phyloP scores from a whole-genome alignment of 1,140 invertebrate species.

The Drosophila aff. region DNA sequence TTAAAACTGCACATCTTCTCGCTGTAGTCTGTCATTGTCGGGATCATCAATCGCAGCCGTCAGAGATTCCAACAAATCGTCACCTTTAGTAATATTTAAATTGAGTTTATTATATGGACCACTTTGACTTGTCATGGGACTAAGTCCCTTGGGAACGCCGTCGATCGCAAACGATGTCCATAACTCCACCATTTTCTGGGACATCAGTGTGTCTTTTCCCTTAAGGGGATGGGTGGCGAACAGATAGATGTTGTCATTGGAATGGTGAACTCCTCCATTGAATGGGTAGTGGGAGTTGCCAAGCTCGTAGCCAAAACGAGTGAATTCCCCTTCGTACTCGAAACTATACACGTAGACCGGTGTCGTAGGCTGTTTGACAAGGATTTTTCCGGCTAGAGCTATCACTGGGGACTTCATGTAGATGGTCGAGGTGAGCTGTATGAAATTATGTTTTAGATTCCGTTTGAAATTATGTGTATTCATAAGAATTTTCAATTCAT shows the following conservation, averaged over 20 bases:
- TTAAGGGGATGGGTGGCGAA: slow-evolving; percentile 76
- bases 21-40: slow-evolving; percentile 55
- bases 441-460: neutral
- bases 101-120: slow-evolving; percentile 78
- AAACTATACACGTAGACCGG: slow-evolving; percentile 79
- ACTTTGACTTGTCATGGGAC: slow-evolving; percentile 46
- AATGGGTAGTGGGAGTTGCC: slow-evolving; percentile 83
- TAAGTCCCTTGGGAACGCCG: slow-evolving; percentile 58
- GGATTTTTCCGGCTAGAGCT: slow-evolving; percentile 54
- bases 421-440: slow-evolving; percentile 55
- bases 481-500: neutral
- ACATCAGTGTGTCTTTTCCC: slow-evolving; percentile 68
- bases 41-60: slow-evolving; percentile 75
- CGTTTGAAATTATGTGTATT: neutral
- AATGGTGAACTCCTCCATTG: slow-evolving; percentile 85
- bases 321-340: slow-evolving; percentile 76
- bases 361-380: slow-evolving; percentile 18
- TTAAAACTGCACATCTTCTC: slow-evolving; percentile 55
- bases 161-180: slow-evolving; percentile 84
- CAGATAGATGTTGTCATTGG: slow-evolving; percentile 84
- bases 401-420: slow-evolving; percentile 79
- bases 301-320: slow-evolving; percentile 83
- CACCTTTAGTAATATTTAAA: slow-evolving; percentile 25
- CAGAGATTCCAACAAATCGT: slow-evolving; percentile 67
- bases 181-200: slow-evolving; percentile 81